Base-by-base conservation (phyloP, 2,113 vertebrate species). In the Cyprinus carpio region DNA sequence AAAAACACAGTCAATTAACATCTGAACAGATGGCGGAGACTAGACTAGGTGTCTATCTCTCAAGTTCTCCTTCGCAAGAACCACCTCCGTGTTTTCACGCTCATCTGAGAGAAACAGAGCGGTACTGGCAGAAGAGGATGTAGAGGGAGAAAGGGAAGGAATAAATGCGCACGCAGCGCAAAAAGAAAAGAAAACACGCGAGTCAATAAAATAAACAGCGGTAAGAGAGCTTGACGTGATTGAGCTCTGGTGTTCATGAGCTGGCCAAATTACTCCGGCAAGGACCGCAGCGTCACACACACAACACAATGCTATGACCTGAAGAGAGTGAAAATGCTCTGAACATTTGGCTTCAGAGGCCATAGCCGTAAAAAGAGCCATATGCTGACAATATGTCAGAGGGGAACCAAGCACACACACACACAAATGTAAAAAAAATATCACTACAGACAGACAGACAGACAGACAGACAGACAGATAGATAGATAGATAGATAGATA, bases 1-100 rank as follows among this genome's bases (percentile, higher is more conserved):
- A 91, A 93, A 92, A 92, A 93, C 90, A 91, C 89, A 89, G 91
- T 92, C 90, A 92, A 94, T 93, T 93, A 94, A 89, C 29, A 15
- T 29, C 9, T 60, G 88, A 93, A 88, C 94, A 95, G 93, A 95
- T 94, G 94, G 92, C 86, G 85, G 91, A 90, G 87, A 91, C 85
- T 83, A 89, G 83, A 80, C 46, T 76, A 69, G 56, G 2, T 75
- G 69, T 62, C 78, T 23, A 43, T 46, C 82, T 82, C 82, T 77
- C 71, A 43, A 46, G 71, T 81, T 40, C 40, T 69, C 62, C 46
- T 54, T 75, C 51, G 10, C 40, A 65, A 29, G 78, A 81, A 81
- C 78, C 78, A 81, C 78, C 37, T 81, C 56, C 25, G 40, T 80
- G 74, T 58, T 81, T 82, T 60, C 81, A 72, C 74, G 25, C 75